Conservation (phyloP, 1,140 invertebrate species). For the Bombus balteatus region DNA sequence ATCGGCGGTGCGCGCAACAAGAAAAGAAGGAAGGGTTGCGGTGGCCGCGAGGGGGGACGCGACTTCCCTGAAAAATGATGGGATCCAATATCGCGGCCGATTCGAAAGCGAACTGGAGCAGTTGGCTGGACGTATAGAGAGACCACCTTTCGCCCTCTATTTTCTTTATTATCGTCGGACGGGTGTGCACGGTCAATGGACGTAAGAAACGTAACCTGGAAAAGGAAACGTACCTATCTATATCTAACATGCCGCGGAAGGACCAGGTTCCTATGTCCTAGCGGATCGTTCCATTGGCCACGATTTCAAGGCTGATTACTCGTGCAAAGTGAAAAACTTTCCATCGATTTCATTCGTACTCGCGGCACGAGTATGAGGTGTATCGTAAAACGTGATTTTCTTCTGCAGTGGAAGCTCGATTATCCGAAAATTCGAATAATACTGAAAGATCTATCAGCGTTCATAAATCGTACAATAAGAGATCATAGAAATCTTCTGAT, state of each 20-base stretch:
- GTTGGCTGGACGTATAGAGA: constrained; percentile 60
- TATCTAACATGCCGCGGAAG: constrained; percentile 35
- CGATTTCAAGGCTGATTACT: constrained; percentile 79
- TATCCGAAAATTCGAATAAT: too few species aligned
- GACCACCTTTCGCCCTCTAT: constrained; percentile 54
- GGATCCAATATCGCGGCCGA: constrained; percentile 64
- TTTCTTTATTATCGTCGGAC: constrained; percentile 68
- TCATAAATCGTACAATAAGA: too few species aligned
- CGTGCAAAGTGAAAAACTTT: constrained; percentile 78
- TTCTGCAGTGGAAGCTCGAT: too few species aligned
- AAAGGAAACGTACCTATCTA: constrained; percentile 42
- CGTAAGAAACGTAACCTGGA: constrained; percentile 46
- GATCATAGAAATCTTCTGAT: too few species aligned
- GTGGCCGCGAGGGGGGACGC: constrained; percentile 3
- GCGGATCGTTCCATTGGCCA: constrained; percentile 56
- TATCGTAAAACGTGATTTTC: too few species aligned
- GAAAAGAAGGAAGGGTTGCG: neutral
- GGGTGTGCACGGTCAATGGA: constrained; percentile 13
- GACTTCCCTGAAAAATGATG: constrained; percentile 65
- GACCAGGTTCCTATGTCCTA: constrained; percentile 28
- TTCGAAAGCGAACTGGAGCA: constrained; percentile 45
- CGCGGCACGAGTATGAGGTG: too few species aligned
- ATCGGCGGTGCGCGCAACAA: neutral
- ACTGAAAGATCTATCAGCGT: too few species aligned
- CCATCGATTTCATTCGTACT: neutral